phyloP scores from a whole-genome alignment of 2,888 invertebrate genomes.

The Chorisops tibialis region DNA sequence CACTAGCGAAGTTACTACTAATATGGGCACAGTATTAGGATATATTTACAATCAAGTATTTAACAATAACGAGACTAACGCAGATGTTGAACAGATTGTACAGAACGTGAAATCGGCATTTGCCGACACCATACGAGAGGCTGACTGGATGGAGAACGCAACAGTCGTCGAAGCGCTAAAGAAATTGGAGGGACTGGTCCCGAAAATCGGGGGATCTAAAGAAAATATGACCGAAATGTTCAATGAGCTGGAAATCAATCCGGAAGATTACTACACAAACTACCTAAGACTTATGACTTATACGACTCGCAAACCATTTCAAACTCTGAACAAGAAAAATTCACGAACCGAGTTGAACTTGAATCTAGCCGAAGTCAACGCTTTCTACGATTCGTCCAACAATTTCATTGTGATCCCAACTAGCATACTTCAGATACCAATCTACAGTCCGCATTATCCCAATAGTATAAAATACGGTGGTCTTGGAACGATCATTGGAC shows the following conservation, averaged over 20 bases:
- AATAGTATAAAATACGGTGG: slow-evolving; percentile 3
- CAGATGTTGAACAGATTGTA: slow-evolving; percentile 14
- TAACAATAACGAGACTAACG: background rate
- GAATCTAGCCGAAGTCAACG: background rate
- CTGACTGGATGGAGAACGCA: slow-evolving; percentile 21
- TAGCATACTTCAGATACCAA: slow-evolving; percentile 3
- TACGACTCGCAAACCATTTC: background rate
- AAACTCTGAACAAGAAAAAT: background rate
- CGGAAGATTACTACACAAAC: background rate
- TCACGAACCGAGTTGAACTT: background rate
- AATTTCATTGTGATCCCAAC: slow-evolving; percentile 8
- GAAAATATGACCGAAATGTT: background rate
- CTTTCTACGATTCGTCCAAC: background rate
- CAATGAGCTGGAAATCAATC: background rate
- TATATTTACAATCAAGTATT: slow-evolving; percentile 2
- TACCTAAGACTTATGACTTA: background rate
- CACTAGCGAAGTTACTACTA: background rate
- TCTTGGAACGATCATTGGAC: slow-evolving; percentile 12
- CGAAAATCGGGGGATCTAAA: slow-evolving; percentile 13
- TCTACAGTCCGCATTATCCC: slow-evolving; percentile 4
- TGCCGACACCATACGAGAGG: background rate
- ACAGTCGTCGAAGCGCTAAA: slow-evolving; percentile 8
- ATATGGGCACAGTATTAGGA: background rate
- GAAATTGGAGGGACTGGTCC: slow-evolving; percentile 15
- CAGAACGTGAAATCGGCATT: slow-evolving; percentile 8